Evolutionary conservation across 1,140 invertebrate species (phyloP).

Genomic region (Lucilia sericata): DNA sequence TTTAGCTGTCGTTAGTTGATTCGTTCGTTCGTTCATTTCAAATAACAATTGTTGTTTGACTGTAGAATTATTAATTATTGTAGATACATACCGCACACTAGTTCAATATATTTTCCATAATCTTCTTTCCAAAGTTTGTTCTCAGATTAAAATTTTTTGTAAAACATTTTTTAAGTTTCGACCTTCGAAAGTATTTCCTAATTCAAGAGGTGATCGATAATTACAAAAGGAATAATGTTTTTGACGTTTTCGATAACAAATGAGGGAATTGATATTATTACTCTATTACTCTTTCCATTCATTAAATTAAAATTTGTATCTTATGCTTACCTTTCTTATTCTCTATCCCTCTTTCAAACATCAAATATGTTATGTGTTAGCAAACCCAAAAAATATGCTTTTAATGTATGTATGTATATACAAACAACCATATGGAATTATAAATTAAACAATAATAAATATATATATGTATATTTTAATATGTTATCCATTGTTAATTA

Average conservation of each 20-base stretch:
- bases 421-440: neutral
- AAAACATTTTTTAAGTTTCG: no score
- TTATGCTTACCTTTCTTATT: neutral
- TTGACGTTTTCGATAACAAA: no score
- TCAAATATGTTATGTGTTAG: neutral
- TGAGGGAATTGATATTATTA: no score
- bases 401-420: neutral
- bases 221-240: no score
- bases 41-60: conserved; percentile 30
- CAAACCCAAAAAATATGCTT: neutral
- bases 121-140: no score
- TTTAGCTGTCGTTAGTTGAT: conserved; percentile 61
- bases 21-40: conserved; percentile 46
- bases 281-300: no score
- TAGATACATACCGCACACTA: neutral
- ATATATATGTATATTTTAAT: neutral
- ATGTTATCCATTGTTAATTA: neutral
- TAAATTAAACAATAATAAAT: neutral
- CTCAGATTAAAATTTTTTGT: no score
- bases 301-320: neutral
- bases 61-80: conserved; percentile 26
- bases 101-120: neutral
- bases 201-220: no score
- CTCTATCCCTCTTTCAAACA: no score
- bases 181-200: no score